Evolutionary conservation across 2,888 invertebrate species (phyloP), one percentile per base, ranked within the genome.

Genomic region (Pammene fasciana): DNA sequence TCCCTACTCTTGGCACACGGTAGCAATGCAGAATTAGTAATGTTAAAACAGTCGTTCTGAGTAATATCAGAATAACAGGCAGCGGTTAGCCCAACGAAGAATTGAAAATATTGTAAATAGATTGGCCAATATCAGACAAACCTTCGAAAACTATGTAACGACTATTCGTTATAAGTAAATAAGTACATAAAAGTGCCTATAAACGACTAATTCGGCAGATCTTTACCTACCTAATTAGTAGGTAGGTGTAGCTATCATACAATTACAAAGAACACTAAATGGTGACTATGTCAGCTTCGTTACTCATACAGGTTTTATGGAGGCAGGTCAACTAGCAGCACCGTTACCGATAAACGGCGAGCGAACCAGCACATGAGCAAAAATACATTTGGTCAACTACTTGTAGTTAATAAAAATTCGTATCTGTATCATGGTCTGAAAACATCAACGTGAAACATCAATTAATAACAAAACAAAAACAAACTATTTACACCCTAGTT

Each of bases 171-270:
- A 3, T 71, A 68, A 68, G 70, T 65, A 79, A 77, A 76, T 78
- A 77, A 75, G 75, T 80, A 78, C 76, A 76, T 78, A 74, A 75
- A 76, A 77, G 78, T 82, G 80, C 82, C 87, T 88, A 87, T 86
- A 86, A 86, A 86, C 87, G 83, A 87, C 88, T 91, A 90, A 90
- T 90, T 90, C 91, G 90, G 91, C 86, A 87, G 85, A 86, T 86
- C 76, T 84, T 88, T 82, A 81, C 73, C 78, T 82, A 81, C 73
- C 78, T 82, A 82, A 81, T 78, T 83, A 82, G 80, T 82, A 82
- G 75, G 80, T 82, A 82, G 75, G 72, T 84, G 1, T 26, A 26
- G 26, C 26, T 26, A 68, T 54, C 57, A 46, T 68, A 70, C 54
- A 70, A 84, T 82, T 83, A 85, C 82, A 86, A 81, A 85, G 86